Base-by-base conservation (phyloP, 2,113 vertebrate genomes). In the Caracal caracal region DNA sequence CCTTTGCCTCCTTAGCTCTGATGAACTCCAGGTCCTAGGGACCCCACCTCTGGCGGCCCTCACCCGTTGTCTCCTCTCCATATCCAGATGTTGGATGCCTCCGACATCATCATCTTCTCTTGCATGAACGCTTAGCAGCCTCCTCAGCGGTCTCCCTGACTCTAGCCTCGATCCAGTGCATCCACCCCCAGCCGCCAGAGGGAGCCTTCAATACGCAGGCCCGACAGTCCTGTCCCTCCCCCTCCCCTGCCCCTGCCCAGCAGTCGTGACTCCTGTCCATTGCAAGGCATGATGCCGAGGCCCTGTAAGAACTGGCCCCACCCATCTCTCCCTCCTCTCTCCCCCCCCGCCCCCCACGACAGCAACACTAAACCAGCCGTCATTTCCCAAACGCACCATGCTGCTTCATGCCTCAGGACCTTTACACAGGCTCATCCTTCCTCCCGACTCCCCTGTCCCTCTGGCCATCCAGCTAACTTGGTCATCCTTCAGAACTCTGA, bases 201-300 rank as follows among this genome's bases (percentile, higher is more conserved):
- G 35, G 8, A 70, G 10, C 63, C 88, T 47, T 79, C 51, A 5
- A 6, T 2, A 5, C 15, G 20, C 22, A 20, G 17, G 26, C 53
- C 51, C 56, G 30, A 53, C 3, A 20, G 91, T 49, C 10, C 13
- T 49, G 56, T 2, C 17, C 56, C 49, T 49, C 13, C 49, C 49
- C 49, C 49, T 13, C 49, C 49, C 10, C 49, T 13, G 47, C 15
- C 13, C 13, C 28, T 43, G 40, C 63, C 83, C 10, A 24, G 53
- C 3, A 0, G 20, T 71, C 1, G n/a, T 5, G 16, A 37, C 15
- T 37, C 70, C 75, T 63, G 1, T 43, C 59, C 30, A 4, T n/a
- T 35, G 47, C 40, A 53, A 81, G 47, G 66, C 43, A 37, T 1
- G 51, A 82, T 61, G 59, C 28, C 68, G 30, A 19, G 9, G 35